These are phyloP conservation scores for Scarus forsteni DNA, from an alignment of 2,797 vertebrate genomes.

Conservation along the genomic window DNA sequence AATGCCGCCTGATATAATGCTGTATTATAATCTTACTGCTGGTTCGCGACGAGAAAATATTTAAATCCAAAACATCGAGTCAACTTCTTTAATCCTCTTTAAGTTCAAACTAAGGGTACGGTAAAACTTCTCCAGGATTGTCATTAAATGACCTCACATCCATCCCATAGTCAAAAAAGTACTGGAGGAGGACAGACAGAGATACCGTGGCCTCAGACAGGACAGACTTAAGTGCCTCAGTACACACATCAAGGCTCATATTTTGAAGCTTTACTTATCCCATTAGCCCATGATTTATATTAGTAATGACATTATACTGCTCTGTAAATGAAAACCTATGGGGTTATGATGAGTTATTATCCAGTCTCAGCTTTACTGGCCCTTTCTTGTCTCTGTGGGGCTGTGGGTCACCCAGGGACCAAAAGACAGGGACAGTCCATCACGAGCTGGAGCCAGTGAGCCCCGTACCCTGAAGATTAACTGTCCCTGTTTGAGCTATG, in stretches of 20 bases:
- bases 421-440: constrained; percentile 59
- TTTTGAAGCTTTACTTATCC: constrained; percentile 51
- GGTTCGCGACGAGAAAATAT: no score
- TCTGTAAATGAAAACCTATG: constrained; percentile 71
- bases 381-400: constrained; percentile 34
- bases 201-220: constrained; percentile 47
- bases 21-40: no score
- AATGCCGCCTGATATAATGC: no score
- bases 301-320: constrained; percentile 55
- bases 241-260: constrained; percentile 49
- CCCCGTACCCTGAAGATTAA: constrained; percentile 52
- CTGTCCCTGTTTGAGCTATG: constrained; percentile 47
- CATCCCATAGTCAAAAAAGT: background rate
- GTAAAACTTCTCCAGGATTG: background rate
- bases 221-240: constrained; percentile 59
- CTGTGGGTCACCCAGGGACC: constrained; percentile 62
- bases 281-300: constrained; percentile 72
- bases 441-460: constrained; percentile 46
- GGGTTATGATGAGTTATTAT: constrained; percentile 71
- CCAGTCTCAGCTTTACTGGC: constrained; percentile 58
- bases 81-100: no score
- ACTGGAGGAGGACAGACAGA: constrained; percentile 25
- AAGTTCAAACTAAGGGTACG: background rate
- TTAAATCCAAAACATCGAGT: no score
- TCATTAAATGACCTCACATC: background rate